Evolutionary conservation across 2,113 vertebrate genomes (phyloP).

Genomic region (Pterophyllum scalare): DNA sequence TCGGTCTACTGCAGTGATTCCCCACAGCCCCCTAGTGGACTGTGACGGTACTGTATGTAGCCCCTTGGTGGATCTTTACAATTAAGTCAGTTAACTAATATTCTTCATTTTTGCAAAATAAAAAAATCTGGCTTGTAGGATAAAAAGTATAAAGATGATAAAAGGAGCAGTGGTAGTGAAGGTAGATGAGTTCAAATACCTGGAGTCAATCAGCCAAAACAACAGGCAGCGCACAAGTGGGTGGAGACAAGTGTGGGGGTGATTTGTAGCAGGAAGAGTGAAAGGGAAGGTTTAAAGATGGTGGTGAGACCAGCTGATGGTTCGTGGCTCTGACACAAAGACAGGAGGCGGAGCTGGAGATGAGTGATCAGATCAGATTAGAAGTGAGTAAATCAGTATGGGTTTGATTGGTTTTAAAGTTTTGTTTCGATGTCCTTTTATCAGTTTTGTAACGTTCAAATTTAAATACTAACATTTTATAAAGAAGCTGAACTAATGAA

Average conservation of each 20-base stretch:
- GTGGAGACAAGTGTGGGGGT: no score
- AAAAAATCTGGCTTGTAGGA: not conserved
- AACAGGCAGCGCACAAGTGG: no score
- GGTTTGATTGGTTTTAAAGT: no score
- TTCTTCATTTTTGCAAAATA: not conserved
- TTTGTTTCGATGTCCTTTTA: no score
- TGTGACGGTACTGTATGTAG: not conserved
- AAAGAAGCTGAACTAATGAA: not conserved
- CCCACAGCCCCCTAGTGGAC: not conserved
- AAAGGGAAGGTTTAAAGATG: no score
- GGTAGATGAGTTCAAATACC: not conserved
- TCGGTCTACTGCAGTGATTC: not conserved
- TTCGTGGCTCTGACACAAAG: no score
- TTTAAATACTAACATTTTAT: not conserved
- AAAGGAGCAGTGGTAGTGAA: not conserved
- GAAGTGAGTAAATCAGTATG: no score
- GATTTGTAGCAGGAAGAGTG: no score
- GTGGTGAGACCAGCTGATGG: no score
- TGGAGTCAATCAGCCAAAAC: no score
- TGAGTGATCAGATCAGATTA: no score
- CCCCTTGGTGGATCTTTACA: rapidly evolving
- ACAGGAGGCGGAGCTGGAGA: no score
- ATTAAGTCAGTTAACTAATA: not conserved
- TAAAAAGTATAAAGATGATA: not conserved
- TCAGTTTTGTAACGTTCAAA: not conserved